Base-by-base conservation (phyloP, 2,888 invertebrate genomes). In the Ichneumoninae sp. region DNA sequence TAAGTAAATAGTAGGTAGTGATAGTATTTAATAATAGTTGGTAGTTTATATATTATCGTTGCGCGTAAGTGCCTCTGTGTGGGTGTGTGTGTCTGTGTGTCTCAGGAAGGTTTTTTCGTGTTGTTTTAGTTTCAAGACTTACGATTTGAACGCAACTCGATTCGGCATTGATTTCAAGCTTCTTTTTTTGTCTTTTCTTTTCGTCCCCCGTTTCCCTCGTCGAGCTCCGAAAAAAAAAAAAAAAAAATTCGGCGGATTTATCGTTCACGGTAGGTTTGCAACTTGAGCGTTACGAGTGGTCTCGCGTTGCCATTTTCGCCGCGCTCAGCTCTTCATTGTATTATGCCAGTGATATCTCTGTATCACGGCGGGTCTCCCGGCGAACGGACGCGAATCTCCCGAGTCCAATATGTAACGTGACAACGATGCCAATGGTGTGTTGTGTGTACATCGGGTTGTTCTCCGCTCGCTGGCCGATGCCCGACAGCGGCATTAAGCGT, bases 1-100 rank as follows among this genome's bases (percentile, higher is more conserved):
- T 82, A 85, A 79, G 82, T 85, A 79, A 82, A 82, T 85, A 79
- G 73, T 81, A 83, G 79, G 70, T 76, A 81, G 44, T 77, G 77
- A 65, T 81, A 81, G 73, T 80, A 80, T 47, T 78, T 78, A 83
- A 74, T 78, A 74, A 79, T 83, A 79, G 74, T 79, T 71, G 65
- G 69, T 83, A 80, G 60, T 65, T 57, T 63, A 75, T 76, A 71
- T 82, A 68, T 71, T 79, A 75, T 69, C 71, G 65, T 70, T 57
- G 66, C 60, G 66, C 78, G 47, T 83, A 71, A 60, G 52, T 60
- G 70, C 36, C 44, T 54, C 50, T 71, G 40, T 60, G 10, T 74
- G 66, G 22, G 54, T 54, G 63, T 76, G 63, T 76, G 26, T 40
- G 6, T 36, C 22, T 50, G 66, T 80, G 19, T 33, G 30, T 30